phyloP scores from a whole-genome alignment of 2,797 vertebrate genomes.

The Notolepis coatsorum region DNA sequence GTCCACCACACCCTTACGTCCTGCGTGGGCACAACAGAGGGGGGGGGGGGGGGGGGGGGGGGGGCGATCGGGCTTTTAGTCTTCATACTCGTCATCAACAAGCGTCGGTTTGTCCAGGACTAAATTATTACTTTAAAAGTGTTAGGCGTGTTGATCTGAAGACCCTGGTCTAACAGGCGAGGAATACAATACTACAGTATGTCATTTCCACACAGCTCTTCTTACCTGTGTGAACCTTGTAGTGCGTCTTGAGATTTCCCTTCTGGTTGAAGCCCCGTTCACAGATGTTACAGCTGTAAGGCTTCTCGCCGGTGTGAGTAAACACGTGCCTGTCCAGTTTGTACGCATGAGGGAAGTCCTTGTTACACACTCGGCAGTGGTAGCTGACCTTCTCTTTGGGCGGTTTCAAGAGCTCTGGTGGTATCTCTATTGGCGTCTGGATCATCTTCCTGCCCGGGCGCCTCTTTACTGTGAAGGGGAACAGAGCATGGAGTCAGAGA shows the following conservation, averaged over 20 bases:
- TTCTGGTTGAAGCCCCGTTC: slow-evolving; percentile 75
- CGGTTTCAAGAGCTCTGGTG: slow-evolving; percentile 69
- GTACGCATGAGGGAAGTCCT: slow-evolving; percentile 72
- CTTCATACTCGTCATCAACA: not conserved
- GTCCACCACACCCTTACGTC: slow-evolving; percentile 57
- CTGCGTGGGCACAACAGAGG: slow-evolving; percentile 40
- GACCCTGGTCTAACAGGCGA: too few species aligned
- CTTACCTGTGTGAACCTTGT: slow-evolving; percentile 74
- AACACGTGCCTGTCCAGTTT: slow-evolving; percentile 72
- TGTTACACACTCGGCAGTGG: slow-evolving; percentile 69
- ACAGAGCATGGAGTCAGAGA: not conserved
- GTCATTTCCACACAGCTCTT: too few species aligned
- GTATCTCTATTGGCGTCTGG: slow-evolving; percentile 51
- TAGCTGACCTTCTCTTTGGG: slow-evolving; percentile 72
- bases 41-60: too few species aligned
- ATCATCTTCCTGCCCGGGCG: slow-evolving; percentile 58
- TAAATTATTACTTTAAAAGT: not conserved
- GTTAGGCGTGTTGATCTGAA: not conserved
- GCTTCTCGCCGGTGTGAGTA: slow-evolving; percentile 75
- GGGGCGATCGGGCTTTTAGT: not conserved
- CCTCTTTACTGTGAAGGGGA: slow-evolving; percentile 42
- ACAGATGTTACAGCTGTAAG: slow-evolving; percentile 72
- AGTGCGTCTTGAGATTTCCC: slow-evolving; percentile 77
- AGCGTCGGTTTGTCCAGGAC: not conserved
- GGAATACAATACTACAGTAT: too few species aligned